Conservation (phyloP, 2,113 vertebrate species). For the Strix aluco region DNA sequence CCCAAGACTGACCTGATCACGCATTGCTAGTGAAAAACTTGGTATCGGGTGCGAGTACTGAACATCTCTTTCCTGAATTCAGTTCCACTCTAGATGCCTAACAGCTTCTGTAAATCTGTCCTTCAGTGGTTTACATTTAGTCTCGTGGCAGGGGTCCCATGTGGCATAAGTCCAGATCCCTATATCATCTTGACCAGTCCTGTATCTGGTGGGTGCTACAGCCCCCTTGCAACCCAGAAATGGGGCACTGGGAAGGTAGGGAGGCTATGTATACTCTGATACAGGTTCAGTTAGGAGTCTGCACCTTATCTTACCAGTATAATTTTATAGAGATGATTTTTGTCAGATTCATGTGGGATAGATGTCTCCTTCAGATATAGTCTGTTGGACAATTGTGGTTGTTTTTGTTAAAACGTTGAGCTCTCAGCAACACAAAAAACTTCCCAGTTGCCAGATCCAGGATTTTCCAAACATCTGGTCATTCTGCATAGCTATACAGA, state of each 20-base stretch:
- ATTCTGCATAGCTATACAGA: neutral
- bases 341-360: neutral
- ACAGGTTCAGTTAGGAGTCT: neutral
- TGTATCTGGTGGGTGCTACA: neutral
- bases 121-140: neutral
- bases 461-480: neutral
- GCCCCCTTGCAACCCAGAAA: neutral
- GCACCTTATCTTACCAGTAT: neutral
- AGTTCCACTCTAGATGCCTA: neutral
- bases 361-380: neutral
- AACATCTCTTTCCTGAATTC: neutral
- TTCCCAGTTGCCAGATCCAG: neutral
- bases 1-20: too few relatives aligned
- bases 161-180: rapidly evolving
- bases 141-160: rapidly evolving
- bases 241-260: rapidly evolving
- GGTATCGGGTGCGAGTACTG: too few relatives aligned
- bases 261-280: neutral
- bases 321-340: neutral
- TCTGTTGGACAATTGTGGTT: neutral
- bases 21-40: neutral
- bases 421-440: neutral
- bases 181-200: neutral
- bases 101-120: neutral
- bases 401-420: neutral